Evolutionary conservation across 2,797 vertebrate species (phyloP).

Genomic region (Rachycentron canadum): DNA sequence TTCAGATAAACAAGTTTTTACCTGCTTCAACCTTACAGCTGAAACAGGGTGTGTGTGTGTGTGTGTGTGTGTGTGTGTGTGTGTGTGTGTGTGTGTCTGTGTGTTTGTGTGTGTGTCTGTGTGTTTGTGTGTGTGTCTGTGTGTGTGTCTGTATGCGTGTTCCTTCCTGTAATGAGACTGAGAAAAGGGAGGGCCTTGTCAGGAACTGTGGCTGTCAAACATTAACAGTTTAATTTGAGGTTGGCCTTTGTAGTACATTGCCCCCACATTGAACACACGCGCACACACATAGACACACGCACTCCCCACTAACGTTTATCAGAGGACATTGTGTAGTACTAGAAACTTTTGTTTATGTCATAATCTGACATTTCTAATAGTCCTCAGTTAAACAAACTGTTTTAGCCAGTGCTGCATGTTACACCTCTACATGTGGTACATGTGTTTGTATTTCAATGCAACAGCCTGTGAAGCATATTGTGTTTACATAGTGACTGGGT

Average conservation of each 20-base stretch:
- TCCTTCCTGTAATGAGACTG: constrained; percentile 64
- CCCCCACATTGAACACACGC: not conserved
- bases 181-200: constrained; percentile 67
- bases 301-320: not conserved
- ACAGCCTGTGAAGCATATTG: not conserved
- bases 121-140: not conserved
- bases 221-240: constrained; percentile 65
- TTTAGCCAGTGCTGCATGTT: not conserved
- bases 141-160: not conserved
- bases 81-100: not conserved
- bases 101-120: constrained; percentile 2
- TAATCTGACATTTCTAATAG: not conserved
- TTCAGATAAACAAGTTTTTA: constrained; percentile 65
- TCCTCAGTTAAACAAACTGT: not conserved
- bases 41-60: constrained; percentile 30
- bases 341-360: not conserved
- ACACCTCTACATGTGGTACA: not conserved
- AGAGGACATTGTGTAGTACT: not conserved
- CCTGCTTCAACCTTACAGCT: constrained; percentile 42
- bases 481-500: not conserved
- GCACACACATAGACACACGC: not conserved
- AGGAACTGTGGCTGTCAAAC: constrained; percentile 70
- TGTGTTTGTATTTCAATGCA: not conserved
- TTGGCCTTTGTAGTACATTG: constrained; percentile 51
- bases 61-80: constrained; percentile 9